A percentile compares a stretch with the other conserved stretches of the same genome.
phyloP scores from a whole-genome alignment of 1,140 invertebrate species.

The Drosophila persimilis region DNA sequence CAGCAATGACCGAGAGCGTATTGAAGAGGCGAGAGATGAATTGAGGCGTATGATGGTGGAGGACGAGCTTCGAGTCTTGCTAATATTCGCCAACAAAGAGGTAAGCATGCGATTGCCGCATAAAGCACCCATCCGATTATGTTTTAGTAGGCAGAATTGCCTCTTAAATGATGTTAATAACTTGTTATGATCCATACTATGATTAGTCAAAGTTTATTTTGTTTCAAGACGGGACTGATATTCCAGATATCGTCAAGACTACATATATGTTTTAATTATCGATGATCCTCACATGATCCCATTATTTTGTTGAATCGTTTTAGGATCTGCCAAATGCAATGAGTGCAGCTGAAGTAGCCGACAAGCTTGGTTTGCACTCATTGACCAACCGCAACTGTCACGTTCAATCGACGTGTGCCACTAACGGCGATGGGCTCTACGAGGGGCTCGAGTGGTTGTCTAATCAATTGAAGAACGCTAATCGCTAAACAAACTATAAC shows the following conservation, averaged over 20 bases:
- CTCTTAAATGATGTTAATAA: too few species aligned
- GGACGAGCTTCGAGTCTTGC: conserved; percentile 96
- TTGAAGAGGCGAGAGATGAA: conserved; percentile 97
- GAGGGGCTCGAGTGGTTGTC: conserved; percentile 99
- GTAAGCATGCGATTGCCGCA: conserved; percentile 71
- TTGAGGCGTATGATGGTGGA: conserved; percentile 94
- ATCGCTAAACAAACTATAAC: conserved; percentile 83
- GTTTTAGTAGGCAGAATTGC: too few species aligned
- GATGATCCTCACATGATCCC: too few species aligned
- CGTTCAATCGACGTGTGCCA: conserved; percentile 98
- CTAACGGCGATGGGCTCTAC: conserved; percentile 97
- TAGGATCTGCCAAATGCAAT: conserved; percentile 99
- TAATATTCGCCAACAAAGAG: conserved; percentile 99
- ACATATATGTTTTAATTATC: not conserved
- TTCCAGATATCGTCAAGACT: too few species aligned
- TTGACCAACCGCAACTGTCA: conserved; percentile 98
- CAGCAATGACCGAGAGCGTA: conserved; percentile 98
- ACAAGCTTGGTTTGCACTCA: conserved; percentile 97
- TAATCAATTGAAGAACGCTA: conserved; percentile 94
- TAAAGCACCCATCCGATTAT: too few species aligned
- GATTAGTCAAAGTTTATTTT: too few species aligned
- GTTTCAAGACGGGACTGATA: too few species aligned
- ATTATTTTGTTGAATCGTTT: conserved; percentile 28
- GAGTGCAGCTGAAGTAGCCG: conserved; percentile 98
- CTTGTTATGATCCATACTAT: too few species aligned